Base-by-base conservation (phyloP, 37 sponge, comb jelly and placozoan species). In the Chondrosia reniformis region DNA sequence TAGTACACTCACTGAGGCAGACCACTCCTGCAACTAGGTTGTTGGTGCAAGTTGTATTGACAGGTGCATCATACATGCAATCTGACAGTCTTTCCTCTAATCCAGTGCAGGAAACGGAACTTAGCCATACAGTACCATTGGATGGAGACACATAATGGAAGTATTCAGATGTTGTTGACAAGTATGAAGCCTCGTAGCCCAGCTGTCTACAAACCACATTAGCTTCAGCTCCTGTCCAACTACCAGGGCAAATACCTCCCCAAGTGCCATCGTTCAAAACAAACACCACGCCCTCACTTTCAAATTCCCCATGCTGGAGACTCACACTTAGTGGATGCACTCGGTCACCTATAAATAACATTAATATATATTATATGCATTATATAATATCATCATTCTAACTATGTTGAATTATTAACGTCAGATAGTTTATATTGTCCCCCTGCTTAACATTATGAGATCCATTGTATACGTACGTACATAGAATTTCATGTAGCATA, bases 161-260 rank as follows among this genome's bases (percentile, higher is more conserved):
- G 44, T 69, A 28, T 10, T 52, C 30, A 17, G 71, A 67, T 9
- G 19, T 22, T 10, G 33, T 22, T 24, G 30, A 33, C 38, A 30
- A 3, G 38, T 21, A 17, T 33, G 79, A 79, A 59, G n/a, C 38
- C 13, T 74, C 44, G 46, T 59, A 77, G 1, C 77, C 77, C 27
- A 83, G 79, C 30, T 82, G 34, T 44, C 66, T 36, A 17, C 84
- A 83, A 32, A 64, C 67, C 7, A 83, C 78, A 9, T 74, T 46
- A 1, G 78, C 84, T 19, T 31, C 79, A 34, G 63, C 8, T 19
- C 21, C 13, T 1, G 15, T 71, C 66, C 64, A 83, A 13, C 44
- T 34, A 24, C 46, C 46, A 40, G 67, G 32, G 65, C 84, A 83
- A 33, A 83, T 55, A 33, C 75, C 63, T n/a, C 84, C 84, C 84